phyloP scores from a whole-genome alignment of 2,888 invertebrate genomes.

The Micoletzkya japonica region DNA sequence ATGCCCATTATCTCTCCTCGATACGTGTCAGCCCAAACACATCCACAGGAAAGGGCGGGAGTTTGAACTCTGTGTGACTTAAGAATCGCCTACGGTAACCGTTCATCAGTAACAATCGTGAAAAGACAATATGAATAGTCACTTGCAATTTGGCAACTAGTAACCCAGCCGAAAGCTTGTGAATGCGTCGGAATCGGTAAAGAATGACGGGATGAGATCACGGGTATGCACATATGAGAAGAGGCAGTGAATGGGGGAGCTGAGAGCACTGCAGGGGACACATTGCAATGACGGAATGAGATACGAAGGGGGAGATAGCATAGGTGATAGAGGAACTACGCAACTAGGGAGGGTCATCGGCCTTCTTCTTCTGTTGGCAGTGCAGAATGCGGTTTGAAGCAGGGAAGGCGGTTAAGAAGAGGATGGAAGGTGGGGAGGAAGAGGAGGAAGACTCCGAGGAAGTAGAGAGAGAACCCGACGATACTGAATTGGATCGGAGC shows the following conservation, averaged over 20 bases:
- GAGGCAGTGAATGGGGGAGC: too few species aligned
- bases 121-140: too few species aligned
- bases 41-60: too few species aligned
- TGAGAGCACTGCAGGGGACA: too few species aligned
- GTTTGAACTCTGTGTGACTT: too few species aligned
- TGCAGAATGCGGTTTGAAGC: not conserved
- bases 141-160: too few species aligned
- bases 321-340: not conserved
- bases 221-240: slow-evolving; percentile 15
- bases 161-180: too few species aligned
- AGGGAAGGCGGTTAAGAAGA: slow-evolving; percentile 1
- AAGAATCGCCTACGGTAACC: too few species aligned
- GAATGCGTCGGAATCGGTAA: not conserved
- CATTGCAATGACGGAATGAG: too few species aligned
- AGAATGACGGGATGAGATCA: slow-evolving; percentile 17
- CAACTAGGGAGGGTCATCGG: not conserved
- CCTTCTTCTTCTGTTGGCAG: not conserved
- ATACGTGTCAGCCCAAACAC: too few species aligned
- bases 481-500: slow-evolving; percentile 22
- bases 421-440: slow-evolving; percentile 7
- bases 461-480: slow-evolving; percentile 11
- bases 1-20: too few species aligned
- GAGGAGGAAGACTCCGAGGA: slow-evolving; percentile 16
- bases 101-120: too few species aligned
- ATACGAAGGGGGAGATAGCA: not conserved